These are phyloP conservation scores for Felis chaus DNA, from an alignment of 2,113 vertebrate genomes.

Conservation along the genomic window DNA sequence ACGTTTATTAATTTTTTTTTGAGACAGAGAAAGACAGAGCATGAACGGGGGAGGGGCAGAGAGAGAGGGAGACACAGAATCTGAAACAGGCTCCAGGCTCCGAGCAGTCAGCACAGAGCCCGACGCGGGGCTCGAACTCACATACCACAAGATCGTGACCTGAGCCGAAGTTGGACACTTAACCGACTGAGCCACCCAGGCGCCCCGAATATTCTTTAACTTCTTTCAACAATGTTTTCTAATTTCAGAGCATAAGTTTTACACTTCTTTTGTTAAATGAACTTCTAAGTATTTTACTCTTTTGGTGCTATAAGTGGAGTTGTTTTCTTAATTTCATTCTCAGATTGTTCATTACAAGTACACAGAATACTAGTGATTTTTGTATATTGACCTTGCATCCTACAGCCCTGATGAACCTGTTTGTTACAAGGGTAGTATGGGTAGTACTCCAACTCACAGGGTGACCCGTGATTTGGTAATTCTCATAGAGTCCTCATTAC, in stretches of 20 bases:
- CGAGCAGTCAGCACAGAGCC: too few relatives aligned
- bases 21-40: too few relatives aligned
- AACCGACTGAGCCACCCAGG: too few relatives aligned
- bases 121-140: too few relatives aligned
- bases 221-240: conserved; percentile 26
- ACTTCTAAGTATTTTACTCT: background rate
- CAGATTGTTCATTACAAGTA: background rate
- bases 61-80: too few relatives aligned
- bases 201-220: background rate
- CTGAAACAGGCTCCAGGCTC: too few relatives aligned
- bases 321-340: conserved; percentile 28
- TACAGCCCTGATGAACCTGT: background rate
- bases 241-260: conserved; percentile 22
- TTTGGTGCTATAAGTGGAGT: background rate
- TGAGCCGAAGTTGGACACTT: too few relatives aligned
- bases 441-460: background rate
- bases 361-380: background rate
- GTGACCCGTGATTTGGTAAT: background rate
- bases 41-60: too few relatives aligned
- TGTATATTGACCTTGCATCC: background rate
- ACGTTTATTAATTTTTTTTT: too few relatives aligned
- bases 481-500: background rate
- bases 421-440: background rate
- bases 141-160: too few relatives aligned
- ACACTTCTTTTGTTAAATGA: conserved; percentile 9